phyloP scores from a whole-genome alignment of 2,113 vertebrate species.

The Corythoichthys intestinalis region DNA sequence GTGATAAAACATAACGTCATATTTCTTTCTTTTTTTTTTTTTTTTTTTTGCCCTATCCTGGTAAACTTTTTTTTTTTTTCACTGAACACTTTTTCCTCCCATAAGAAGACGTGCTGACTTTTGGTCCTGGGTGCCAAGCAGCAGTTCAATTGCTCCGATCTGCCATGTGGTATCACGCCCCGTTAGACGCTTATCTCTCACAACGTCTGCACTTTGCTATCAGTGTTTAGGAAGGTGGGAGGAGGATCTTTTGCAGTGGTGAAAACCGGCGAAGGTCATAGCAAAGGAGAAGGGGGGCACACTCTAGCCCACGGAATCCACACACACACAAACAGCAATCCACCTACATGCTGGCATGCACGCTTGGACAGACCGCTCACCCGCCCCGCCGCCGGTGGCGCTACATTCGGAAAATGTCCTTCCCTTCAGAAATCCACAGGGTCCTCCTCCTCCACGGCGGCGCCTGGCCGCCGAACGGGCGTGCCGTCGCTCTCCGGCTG shows the following conservation, averaged over 20 bases:
- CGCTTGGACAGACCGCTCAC: slow-evolving; percentile 28
- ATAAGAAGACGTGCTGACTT: not conserved
- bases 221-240: slow-evolving; percentile 10
- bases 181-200: slow-evolving; percentile 10
- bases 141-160: not conserved
- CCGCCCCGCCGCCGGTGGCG: slow-evolving; percentile 65
- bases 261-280: slow-evolving; percentile 6
- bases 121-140: not conserved
- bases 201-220: slow-evolving; percentile 21
- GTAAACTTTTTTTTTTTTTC: slow-evolving; percentile 25
- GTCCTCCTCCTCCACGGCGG: slow-evolving; percentile 59
- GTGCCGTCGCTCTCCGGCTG: slow-evolving; percentile 48
- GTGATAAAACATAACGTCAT: too few relatives aligned
- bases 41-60: slow-evolving; percentile 43
- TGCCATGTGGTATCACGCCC: not conserved
- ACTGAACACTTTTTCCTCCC: not conserved
- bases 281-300: slow-evolving; percentile 41
- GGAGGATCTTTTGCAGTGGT: not conserved
- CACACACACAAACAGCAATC: slow-evolving; percentile 36
- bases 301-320: slow-evolving; percentile 74
- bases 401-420: slow-evolving; percentile 61
- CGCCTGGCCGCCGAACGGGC: slow-evolving; percentile 25
- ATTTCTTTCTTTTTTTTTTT: too few relatives aligned
- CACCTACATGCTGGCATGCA: slow-evolving; percentile 40
- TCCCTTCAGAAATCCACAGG: slow-evolving; percentile 66